Evolutionary conservation across 2,113 vertebrate genomes (phyloP), one percentile per base, ranked within the genome.

Genomic region (Apus apus): DNA sequence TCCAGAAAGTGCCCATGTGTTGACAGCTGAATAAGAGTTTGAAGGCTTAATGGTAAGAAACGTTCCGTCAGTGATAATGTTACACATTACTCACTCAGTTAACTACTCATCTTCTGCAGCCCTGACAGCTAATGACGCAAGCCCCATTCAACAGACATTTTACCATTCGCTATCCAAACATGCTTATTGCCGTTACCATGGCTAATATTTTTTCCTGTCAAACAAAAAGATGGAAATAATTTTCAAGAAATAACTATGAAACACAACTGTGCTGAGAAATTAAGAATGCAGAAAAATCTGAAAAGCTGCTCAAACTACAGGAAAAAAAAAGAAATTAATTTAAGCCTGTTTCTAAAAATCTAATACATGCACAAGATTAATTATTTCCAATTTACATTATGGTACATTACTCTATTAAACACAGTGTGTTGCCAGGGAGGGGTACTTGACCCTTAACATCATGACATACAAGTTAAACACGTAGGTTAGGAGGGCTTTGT

Each of bases 11-110:
- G 98, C 98, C 98, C 98, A 97, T 98, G 98, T 98, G 98, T 97
- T 99, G 99, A 99, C 98, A 99, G 98, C 98, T 98, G 98, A 98
- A 87, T 97, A 98, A 98, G 98, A 98, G 98, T 98, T 97, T 98
- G 97, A 98, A 98, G 97, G 92, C 95, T 98, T 98, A 98, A 98
- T 97, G 97, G 98, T 95, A 97, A 98, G 98, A 98, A 98, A 98
- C 97, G 97, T 98, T 97, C 97, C 97, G 94, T 97, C 98, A 97
- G 96, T 97, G 96, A 94, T 97, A 94, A 97, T 95, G 97, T 96
- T 97, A 97, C 84, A 95, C 95, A 94, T 96, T 97, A 97, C 96
- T 98, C 97, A 94, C 92, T 79, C 96, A 96, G 95, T 98, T 98
- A 98, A 93, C 98, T 97, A 97, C 93, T 97, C 95, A 78, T 94